Evolutionary conservation across 1,140 invertebrate species (phyloP), one percentile per base, ranked within the genome.

Genomic region (Potamilus streckersoni): DNA sequence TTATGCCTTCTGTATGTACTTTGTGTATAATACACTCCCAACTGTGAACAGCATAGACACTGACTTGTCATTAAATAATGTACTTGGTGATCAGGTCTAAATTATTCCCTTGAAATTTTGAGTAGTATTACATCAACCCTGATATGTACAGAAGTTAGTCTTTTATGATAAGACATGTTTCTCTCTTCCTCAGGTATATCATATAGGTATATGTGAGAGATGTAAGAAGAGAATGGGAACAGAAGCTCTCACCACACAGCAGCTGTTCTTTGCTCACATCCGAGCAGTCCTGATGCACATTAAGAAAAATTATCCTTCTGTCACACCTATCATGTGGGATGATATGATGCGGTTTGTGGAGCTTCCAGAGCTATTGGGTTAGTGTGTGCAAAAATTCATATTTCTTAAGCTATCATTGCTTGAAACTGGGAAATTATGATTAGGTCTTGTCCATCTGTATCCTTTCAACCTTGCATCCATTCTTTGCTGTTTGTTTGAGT

Each of bases 261-360:
- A 91, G 69, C 80, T 93, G 19, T 93, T 92, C 80, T 84, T 92
- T 31, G 58, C 87, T 69, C 92, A 93, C 83, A 90, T 92, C 1
- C 84, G 82, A 61, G 82, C 79, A 70, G 83, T 92, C 56, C 90
- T 91, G 5, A 71, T 80, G 23, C 90, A 91, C 81, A 82, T 91
- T 12, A 90, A 90, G 71, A 76, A 84, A 16, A 90, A 90, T 64
- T 84, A 86, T 75, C 89, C 92, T 56, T 69, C 84, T 19, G 90
- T 96, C 23, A 93, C 92, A 57, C 92, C 95, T 15, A 86, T 99
- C 14, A 94, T 98, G 81, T 98, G 97, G 97, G 96, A 98, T 85
- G 97, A 99, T 87, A 98, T 98, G 95, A 85, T 98, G 58, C 91
- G 93, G 20, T 81, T 73, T 69, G 77, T 79, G 68, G 84, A 87